Evolutionary conservation across 2,113 vertebrate genomes (phyloP).

Genomic region (Circaetus cinerascens): DNA sequence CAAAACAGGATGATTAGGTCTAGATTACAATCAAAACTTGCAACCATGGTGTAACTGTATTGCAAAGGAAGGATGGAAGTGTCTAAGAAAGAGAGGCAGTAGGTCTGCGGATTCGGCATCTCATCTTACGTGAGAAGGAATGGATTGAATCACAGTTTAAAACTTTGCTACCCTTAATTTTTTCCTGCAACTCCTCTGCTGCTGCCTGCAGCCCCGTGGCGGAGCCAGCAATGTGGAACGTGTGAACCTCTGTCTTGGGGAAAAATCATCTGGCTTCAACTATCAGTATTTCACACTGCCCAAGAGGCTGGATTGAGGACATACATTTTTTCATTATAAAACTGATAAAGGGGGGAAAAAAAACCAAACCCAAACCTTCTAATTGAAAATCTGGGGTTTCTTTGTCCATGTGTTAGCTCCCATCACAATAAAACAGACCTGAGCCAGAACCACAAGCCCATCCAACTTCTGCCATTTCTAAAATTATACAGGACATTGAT

Average conservation of each 20-base stretch:
- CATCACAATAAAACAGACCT: background rate
- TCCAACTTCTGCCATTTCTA: background rate
- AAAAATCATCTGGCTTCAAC: background rate
- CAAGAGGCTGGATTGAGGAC: background rate
- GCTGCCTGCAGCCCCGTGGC: background rate
- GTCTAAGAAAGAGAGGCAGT: background rate
- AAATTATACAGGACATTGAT: background rate
- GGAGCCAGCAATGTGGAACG: rapidly evolving
- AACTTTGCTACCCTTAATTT: background rate
- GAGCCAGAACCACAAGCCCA: background rate
- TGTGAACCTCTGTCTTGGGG: background rate
- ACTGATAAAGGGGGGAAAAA: background rate
- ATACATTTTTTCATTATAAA: background rate
- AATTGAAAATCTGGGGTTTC: background rate
- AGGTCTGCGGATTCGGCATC: background rate
- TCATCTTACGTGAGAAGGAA: background rate
- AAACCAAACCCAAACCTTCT: background rate
- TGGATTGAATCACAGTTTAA: background rate
- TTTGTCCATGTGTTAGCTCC: background rate
- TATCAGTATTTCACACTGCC: background rate
- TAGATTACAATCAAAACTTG: background rate
- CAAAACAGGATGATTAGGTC: background rate
- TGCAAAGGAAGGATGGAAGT: background rate
- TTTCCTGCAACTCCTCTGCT: background rate
- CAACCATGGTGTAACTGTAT: background rate